Evolutionary conservation across 2,113 vertebrate species (phyloP).

Genomic region (Centropus unirufus): DNA sequence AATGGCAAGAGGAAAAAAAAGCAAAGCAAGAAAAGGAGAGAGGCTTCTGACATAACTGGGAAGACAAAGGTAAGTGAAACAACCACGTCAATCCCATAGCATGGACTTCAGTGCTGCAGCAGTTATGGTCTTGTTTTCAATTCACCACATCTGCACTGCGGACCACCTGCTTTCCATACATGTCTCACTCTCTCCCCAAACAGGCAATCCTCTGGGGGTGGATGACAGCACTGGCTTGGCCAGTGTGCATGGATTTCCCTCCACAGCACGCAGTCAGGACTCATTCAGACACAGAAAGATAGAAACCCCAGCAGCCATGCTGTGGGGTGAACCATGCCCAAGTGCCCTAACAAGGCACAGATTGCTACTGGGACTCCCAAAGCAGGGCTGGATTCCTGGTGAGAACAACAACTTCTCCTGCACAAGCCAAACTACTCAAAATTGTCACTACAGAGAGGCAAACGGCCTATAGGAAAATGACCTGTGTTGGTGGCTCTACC

Average conservation of each 20-base stretch:
- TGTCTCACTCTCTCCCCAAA: background rate
- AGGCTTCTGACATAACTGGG: background rate
- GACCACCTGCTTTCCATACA: accelerated
- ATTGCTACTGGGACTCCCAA: background rate
- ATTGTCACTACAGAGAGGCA: background rate
- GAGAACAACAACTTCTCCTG: background rate
- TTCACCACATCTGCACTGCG: background rate
- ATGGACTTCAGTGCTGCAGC: background rate
- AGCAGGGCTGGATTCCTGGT: background rate
- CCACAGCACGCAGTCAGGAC: background rate
- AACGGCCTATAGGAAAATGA: background rate
- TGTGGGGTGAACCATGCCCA: background rate
- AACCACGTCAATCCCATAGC: background rate
- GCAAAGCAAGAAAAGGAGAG: background rate
- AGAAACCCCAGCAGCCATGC: background rate
- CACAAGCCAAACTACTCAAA: background rate
- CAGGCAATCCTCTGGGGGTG: background rate
- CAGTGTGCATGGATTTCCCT: background rate
- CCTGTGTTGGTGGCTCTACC: background rate
- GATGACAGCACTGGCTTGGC: background rate
- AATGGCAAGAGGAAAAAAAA: background rate
- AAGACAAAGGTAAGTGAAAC: background rate
- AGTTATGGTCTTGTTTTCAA: background rate
- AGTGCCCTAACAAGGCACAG: background rate
- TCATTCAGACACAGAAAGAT: background rate